Evolutionary conservation across 2,888 invertebrate genomes (phyloP).

Genomic region (Drosophila mayaguana): DNA sequence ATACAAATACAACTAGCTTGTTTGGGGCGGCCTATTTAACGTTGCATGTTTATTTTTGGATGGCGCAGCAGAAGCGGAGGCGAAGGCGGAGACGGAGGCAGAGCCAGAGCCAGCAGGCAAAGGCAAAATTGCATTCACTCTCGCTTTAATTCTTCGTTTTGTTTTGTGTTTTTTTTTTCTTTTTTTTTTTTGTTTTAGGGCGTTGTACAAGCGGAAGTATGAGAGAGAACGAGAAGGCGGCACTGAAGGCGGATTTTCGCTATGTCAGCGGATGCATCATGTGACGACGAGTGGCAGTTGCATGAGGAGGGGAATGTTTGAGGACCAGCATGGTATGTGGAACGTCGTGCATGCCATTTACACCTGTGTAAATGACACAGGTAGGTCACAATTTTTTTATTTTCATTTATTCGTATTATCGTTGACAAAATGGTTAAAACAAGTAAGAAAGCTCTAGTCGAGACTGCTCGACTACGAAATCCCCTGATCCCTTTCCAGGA

Average conservation of each 20-base stretch:
- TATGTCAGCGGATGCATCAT: constrained; percentile 77
- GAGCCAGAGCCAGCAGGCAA: constrained; percentile 18
- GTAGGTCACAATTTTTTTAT: constrained; percentile 57
- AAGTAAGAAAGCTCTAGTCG: too few relatives aligned
- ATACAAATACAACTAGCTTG: constrained; percentile 28
- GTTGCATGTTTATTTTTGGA: constrained; percentile 79
- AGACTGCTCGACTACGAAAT: too few relatives aligned
- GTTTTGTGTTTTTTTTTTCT: constrained; percentile 18
- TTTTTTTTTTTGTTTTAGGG: constrained; percentile 65
- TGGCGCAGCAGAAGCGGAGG: constrained; percentile 27
- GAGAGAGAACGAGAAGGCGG: constrained; percentile 3
- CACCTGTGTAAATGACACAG: constrained; percentile 76
- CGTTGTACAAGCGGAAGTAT: constrained; percentile 69
- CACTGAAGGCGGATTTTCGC: constrained; percentile 36
- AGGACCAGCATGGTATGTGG: constrained; percentile 27
- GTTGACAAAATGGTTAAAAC: constrained; percentile 24
- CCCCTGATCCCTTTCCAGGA: too few relatives aligned
- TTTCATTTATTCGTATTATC: constrained; percentile 10
- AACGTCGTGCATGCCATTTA: constrained; percentile 62
- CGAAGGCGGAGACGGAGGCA: constrained; percentile 32
- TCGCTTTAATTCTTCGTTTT: constrained; percentile 54
- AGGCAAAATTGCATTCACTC: constrained; percentile 72
- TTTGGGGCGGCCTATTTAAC: constrained; percentile 72
- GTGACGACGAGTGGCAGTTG: constrained; percentile 61
- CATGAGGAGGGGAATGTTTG: constrained; percentile 1